Base-by-base conservation (phyloP, 2,888 invertebrate species). In the Panzeria rudis region DNA sequence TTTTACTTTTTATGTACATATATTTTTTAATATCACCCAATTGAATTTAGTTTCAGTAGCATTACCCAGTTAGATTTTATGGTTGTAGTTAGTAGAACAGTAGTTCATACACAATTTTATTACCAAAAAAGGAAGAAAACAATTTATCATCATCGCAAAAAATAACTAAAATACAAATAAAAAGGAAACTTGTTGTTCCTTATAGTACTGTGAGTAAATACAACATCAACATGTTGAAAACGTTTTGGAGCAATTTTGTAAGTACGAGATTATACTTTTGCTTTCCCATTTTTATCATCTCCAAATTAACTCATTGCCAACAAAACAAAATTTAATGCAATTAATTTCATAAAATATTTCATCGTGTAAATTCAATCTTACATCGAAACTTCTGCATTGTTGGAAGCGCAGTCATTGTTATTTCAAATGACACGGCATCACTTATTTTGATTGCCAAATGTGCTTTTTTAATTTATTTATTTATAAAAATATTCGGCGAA, bases 281-380 rank as follows among this genome's bases (percentile, higher is more conserved):
- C 56, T 17, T 44, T 35, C 8, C n/a, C 7, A 11, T 38, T 80
- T 38, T 59, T 52, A 66, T 79, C 20, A 38, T 73, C 54, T 50
- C 17, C 41, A 76, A 84, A 80, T 75, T 68, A 76, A 80, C 76
- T 76, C 72, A 80, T 80, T 80, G n/a, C n/a, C n/a, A n/a, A n/a
- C n/a, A n/a, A n/a, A n/a, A n/a, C n/a, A n/a, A n/a, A n/a, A n/a
- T n/a, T n/a, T n/a, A n/a, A n/a, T n/a, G n/a, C n/a, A n/a, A n/a
- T n/a, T n/a, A n/a, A n/a, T n/a, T n/a, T n/a, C n/a, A n/a, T n/a
- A n/a, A n/a, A n/a, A n/a, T n/a, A n/a, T n/a, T n/a, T n/a, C n/a
- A n/a, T n/a, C n/a, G n/a, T n/a, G n/a, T n/a, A n/a, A n/a, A n/a
- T n/a, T n/a, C n/a, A n/a, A n/a, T n/a, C n/a, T n/a, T n/a, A n/a